These are phyloP conservation scores for Perdita meconis DNA, from an alignment of 2,888 invertebrate species.

Conservation along the genomic window DNA sequence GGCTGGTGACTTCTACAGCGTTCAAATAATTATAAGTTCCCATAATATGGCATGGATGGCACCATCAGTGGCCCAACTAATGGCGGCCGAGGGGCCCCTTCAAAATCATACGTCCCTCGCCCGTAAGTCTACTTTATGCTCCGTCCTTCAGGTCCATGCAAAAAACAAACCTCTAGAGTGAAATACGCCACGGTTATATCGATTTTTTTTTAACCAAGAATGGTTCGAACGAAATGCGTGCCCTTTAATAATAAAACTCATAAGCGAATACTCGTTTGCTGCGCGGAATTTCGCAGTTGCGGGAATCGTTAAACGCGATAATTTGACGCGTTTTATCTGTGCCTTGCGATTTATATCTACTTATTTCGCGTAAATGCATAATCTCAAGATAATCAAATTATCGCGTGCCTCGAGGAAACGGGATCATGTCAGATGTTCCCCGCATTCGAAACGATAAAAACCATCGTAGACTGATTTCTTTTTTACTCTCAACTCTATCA, in stretches of 20 bases:
- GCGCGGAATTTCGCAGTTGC: too few relatives aligned
- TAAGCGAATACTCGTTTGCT: neutral
- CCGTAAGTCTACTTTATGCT: too few relatives aligned
- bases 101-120: too few relatives aligned
- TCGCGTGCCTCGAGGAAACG: slow-evolving; percentile 17
- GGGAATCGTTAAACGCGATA: neutral
- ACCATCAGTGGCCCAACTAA: too few relatives aligned
- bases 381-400: slow-evolving; percentile 53
- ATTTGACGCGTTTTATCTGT: too few relatives aligned
- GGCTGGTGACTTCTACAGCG: too few relatives aligned
- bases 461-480: slow-evolving; percentile 9
- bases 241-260: neutral
- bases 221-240: slow-evolving; percentile 29
- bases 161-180: slow-evolving; percentile 17
- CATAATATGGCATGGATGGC: too few relatives aligned
- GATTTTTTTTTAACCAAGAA: slow-evolving; percentile 40
- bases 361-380: slow-evolving; percentile 31
- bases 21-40: too few relatives aligned
- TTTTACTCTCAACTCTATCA: slow-evolving; percentile 15
- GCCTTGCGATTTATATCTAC: too few relatives aligned
- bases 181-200: slow-evolving; percentile 35
- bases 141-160: too few relatives aligned
- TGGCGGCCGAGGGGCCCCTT: too few relatives aligned
- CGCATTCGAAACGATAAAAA: neutral
- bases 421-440: slow-evolving; percentile 9